Base-by-base conservation (phyloP, 2,888 invertebrate genomes). In the Octonoba sinensis region DNA sequence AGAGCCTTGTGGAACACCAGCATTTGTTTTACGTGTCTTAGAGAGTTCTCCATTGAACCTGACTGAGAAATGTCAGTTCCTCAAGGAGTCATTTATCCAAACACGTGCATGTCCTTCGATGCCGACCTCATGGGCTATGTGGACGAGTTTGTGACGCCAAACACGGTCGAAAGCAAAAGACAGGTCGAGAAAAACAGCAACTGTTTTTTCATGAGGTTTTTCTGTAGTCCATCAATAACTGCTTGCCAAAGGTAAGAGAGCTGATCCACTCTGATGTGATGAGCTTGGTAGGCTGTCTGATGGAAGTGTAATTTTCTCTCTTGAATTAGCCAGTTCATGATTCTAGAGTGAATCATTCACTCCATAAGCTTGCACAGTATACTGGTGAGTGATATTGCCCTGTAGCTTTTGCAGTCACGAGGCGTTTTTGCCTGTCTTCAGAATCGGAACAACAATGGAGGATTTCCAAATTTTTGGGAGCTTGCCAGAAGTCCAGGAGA, bases 91-190 rank as follows among this genome's bases (percentile, higher is more conserved):
- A 46, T 64, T 64, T 3, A 64, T 64, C 62, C 62, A 64, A 44
- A 44, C 62, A 36, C 36, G 62, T 8, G 62, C 36, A 44, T 64
- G 36, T 27, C n/a, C 62, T 36, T 27, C 44, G n/a, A 64, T 64
- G 36, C 62, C 62, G 36, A 64, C 62, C 8, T 27, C n/a, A 64
- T 64, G 44, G 62, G 44, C 62, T n/a, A 64, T 64, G 62, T 64
- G 62, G 36, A 64, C 44, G 44, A 64, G 62, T 44, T n/a, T n/a
- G n/a, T n/a, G n/a, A n/a, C n/a, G n/a, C n/a, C n/a, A n/a, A n/a
- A n/a, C n/a, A n/a, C n/a, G n/a, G n/a, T n/a, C n/a, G n/a, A n/a
- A n/a, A n/a, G 36, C 27, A 62, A 12, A 62, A 62, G 15, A 36
- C 62, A 62, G 27, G 36, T 62, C 36, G 62, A 36, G 27, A 13